Base-by-base conservation (phyloP, 2,888 invertebrate species). In the Perizoma flavofasciatum region DNA sequence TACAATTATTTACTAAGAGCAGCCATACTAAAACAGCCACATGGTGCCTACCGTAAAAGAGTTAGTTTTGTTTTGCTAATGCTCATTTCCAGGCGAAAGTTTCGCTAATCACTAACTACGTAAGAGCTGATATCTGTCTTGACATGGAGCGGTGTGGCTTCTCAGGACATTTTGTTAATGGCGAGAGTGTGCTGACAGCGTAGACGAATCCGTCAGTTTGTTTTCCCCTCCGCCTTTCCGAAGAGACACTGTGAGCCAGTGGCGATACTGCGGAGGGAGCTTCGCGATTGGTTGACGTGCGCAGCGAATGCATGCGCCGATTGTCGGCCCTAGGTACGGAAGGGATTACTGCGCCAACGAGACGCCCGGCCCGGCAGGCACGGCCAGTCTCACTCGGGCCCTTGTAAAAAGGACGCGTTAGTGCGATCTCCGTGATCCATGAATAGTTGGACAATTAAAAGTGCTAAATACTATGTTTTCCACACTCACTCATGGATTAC, bases 151-250 rank as follows among this genome's bases (percentile, higher is more conserved):
- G 85, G 87, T 82, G 85, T 81, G 85, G 83, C 83, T 77, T 82
- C 75, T 67, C 67, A 72, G 66, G 70, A 74, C 77, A 86, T 81
- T 82, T 84, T 82, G 76, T 77, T 81, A 79, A 73, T 79, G 81
- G 80, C 82, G 82, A 73, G 81, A 81, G 77, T 78, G 74, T 83
- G 80, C 77, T 79, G 77, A 73, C 71, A 72, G 67, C 66, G 71
- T 71, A 77, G 75, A 81, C 75, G 78, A 89, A 79, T 81, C 84
- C 75, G 76, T 79, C 75, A 73, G 52, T 74, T 81, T 71, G 76
- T 81, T 85, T 87, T 85, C 86, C 88, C 89, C 89, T 82, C 88
- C 84, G 88, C 86, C 79, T 81, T 85, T 79, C 84, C 77, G 73
- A 70, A 68, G 67, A 75, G 67, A 75, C 71, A 74, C 70, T 66